A percentile compares a stretch with the other conserved stretches of the same genome.
phyloP scores from a whole-genome alignment of 2,888 invertebrate species.

The Eupithecia insigniata region DNA sequence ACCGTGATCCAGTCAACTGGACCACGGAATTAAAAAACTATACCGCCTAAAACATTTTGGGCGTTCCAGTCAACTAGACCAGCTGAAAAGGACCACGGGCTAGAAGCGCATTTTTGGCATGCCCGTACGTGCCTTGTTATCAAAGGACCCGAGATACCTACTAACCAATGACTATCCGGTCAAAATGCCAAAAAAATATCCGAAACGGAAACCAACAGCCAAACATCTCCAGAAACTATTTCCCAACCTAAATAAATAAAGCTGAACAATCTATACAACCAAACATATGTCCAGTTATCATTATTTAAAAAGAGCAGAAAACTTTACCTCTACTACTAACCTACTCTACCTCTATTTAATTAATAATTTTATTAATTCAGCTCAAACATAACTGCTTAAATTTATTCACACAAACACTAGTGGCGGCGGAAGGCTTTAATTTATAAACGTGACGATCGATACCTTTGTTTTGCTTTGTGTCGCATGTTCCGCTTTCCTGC shows the following conservation, averaged over 20 bases:
- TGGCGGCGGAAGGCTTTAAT: slow-evolving; percentile 35
- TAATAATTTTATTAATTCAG: background rate
- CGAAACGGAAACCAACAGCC: background rate
- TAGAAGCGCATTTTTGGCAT: background rate
- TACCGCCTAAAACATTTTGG: too few relatives aligned
- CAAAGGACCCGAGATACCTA: background rate
- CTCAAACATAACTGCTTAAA: background rate
- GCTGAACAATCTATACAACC: too few relatives aligned
- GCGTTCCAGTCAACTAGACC: too few relatives aligned
- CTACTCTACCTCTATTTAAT: background rate
- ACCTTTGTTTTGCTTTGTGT: slow-evolving; percentile 38
- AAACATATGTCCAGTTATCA: background rate
- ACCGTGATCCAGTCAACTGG: too few relatives aligned
- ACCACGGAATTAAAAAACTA: too few relatives aligned
- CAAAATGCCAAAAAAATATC: background rate
- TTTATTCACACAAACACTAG: slow-evolving; percentile 20
- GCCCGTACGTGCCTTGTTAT: background rate
- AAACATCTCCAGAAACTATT: background rate
- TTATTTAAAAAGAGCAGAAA: background rate
- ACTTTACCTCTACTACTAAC: background rate
- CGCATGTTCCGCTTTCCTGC: slow-evolving; percentile 30
- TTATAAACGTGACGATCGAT: slow-evolving; percentile 41
- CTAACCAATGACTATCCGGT: too few relatives aligned
- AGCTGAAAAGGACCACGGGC: too few relatives aligned
- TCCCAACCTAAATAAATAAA: background rate